Evolutionary conservation across 2,888 invertebrate genomes (phyloP), one percentile per base, ranked within the genome.

Genomic region (Anoplius nigerrimus): DNA sequence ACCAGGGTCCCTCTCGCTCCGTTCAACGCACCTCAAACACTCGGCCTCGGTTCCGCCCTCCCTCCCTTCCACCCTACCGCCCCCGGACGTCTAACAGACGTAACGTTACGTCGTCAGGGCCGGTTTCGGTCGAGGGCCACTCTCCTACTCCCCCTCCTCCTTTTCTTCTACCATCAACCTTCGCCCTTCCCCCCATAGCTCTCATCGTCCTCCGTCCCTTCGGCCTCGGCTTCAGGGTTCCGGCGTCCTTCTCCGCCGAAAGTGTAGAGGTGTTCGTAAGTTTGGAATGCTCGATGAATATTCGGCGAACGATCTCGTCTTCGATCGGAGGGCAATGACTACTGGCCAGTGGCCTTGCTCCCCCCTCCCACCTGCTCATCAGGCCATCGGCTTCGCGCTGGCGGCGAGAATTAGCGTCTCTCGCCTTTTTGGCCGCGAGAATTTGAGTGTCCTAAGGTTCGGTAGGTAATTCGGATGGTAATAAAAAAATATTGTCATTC

Each of bases 81-180:
- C 18, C 59, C 53, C 27, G 59, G 61, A 69, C n/a, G 69, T 69
- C 61, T 67, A 73, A 71, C 62, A 66, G 61, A 74, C 74, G 56
- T 74, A 75, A 75, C 69, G 71, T 71, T 71, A 74, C 66, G 59
- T 74, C 62, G 57, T 64, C 56, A 66, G 42, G 55, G 43, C 70
- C 59, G 66, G 60, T 70, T 66, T 62, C 51, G 42, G 13, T 16
- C 18, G 34, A 54, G 61, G 58, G 46, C 59, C 52, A 15, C 22
- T 51, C 42, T 18, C n/a, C 54, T 34, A 16, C n/a, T 62, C 21
- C 52, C 27, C 15, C 27, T n/a, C n/a, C 24, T 62, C 67, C 15
- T 45, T 57, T 57, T 66, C 27, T 60, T 53, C 55, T n/a, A n/a
- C 24, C 18, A 15, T 54, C 34, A 43, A 45, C 52, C 43, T 42